phyloP scores from a whole-genome alignment of 53 echinoderm and acorn worm genomes.

The Henricia sp. region DNA sequence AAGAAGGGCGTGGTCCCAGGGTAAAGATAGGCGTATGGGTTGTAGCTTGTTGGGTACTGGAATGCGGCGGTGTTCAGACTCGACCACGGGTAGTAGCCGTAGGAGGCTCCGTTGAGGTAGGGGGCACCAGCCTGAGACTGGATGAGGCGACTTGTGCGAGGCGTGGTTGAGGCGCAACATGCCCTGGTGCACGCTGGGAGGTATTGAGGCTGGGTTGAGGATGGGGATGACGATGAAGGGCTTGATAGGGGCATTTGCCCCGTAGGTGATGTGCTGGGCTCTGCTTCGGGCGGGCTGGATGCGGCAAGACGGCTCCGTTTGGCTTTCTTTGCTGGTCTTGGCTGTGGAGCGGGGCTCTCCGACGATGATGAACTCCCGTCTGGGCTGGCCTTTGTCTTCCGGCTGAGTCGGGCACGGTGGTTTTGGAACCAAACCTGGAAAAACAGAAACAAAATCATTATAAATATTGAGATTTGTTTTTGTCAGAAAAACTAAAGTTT shows the following conservation, averaged over 20 bases:
- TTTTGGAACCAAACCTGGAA: slow-evolving; percentile 99
- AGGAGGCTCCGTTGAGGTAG: background rate
- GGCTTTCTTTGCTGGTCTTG: background rate
- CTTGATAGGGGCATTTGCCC: background rate
- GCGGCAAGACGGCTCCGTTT: background rate
- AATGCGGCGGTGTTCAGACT: background rate
- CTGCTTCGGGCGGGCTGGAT: slow-evolving; percentile 2
- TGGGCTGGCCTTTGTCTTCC: background rate
- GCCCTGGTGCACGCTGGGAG: slow-evolving; percentile 23
- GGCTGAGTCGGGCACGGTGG: slow-evolving; percentile 75
- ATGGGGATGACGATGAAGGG: background rate
- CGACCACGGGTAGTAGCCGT: slow-evolving; percentile 35
- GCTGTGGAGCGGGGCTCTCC: background rate
- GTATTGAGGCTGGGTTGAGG: background rate
- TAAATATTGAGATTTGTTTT: no score
- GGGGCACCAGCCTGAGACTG: slow-evolving; percentile 17
- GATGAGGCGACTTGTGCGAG: background rate
- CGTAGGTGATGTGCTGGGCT: no score
- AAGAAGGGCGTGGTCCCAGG: slow-evolving; percentile 14
- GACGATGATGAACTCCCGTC: slow-evolving; percentile 7
- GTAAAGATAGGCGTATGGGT: slow-evolving; percentile 20
- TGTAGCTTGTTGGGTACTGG: background rate
- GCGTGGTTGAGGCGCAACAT: background rate
- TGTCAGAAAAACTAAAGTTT: no score
- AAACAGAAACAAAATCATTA: background rate